Conservation (phyloP, 2,797 vertebrate species). For the Selene dorsalis region DNA sequence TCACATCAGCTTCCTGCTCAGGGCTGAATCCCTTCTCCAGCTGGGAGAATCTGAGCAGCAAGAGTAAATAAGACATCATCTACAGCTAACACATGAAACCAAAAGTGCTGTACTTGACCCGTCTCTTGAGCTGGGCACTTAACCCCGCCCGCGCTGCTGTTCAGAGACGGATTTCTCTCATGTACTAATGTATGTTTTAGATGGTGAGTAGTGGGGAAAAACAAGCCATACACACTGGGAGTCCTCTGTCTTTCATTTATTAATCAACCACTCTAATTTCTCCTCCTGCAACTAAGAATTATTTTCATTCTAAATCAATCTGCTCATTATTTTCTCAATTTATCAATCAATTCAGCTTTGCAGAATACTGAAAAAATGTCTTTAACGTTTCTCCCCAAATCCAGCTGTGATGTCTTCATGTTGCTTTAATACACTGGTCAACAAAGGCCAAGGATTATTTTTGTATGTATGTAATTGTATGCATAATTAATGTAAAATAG, state of each 20-base stretch:
- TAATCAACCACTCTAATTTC: not conserved
- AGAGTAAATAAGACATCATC: constrained; percentile 37
- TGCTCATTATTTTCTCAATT: not conserved
- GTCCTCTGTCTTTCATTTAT: not conserved
- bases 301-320: not conserved
- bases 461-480: too few relatives aligned
- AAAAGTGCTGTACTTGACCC: constrained; percentile 31
- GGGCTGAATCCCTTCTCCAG: constrained; percentile 24
- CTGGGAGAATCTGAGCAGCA: constrained; percentile 13
- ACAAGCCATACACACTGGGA: not conserved
- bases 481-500: not conserved
- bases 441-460: not conserved
- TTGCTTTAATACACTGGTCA: not conserved
- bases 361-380: not conserved
- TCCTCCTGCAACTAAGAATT: not conserved
- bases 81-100: constrained; percentile 22
- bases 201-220: not conserved
- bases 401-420: not conserved
- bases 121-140: constrained; percentile 39
- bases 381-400: not conserved
- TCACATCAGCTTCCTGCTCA: constrained; percentile 34
- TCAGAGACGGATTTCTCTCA: constrained; percentile 8
- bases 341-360: not conserved
- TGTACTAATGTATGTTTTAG: not conserved
- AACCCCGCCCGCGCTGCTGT: constrained; percentile 11